Base-by-base conservation (phyloP, 2,113 vertebrate genomes). In the Neotoma lepida region DNA sequence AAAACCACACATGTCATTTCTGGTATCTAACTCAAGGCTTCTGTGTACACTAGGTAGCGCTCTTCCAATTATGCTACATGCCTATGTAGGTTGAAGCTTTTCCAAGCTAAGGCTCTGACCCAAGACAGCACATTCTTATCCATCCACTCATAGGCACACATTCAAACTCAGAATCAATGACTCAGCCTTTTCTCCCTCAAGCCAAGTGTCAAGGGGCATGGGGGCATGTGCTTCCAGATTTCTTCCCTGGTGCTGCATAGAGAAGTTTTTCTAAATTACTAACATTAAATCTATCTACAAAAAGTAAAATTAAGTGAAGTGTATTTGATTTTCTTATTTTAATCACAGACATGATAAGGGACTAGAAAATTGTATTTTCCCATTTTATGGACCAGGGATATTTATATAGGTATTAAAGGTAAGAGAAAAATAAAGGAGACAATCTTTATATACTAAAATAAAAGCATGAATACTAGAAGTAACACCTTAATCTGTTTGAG, bases 71-170 rank as follows among this genome's bases (percentile, higher is more conserved):
- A 30, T 56, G 20, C 20, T 58, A 10, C 12, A 41, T 35, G 24
- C n/a, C 51, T 20, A 64, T 30, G 6, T 6, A 30, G 30, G 39
- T 3, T 64, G 58, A 46, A 33, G 8, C 8, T 64, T 70, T 22
- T 54, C 46, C 58, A 3, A 28, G 0, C 8, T 28, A 41, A 70
- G 35, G 3, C 14, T 70, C n/a, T 22, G 5, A 74, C 9, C 8
- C 66, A 28, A 33, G n/a, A 15, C 3, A 61, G 12, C 10, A 39
- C 20, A 4, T 26, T 33, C 0, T 10, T 1, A 2, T 7, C 1
- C 4, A 73, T 3, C 1, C 0, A 39, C 35, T 26, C 54, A 70
- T 0, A 46, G 14, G 6, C 24, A 58, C 41, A 66, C 17, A 66
- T 66, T 49, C 61, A 35, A 35, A 71, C 41, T 49, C n/a, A 22